Evolutionary conservation across 2,888 invertebrate species (phyloP).

Genomic region (Peribatodes rhomboidaria): DNA sequence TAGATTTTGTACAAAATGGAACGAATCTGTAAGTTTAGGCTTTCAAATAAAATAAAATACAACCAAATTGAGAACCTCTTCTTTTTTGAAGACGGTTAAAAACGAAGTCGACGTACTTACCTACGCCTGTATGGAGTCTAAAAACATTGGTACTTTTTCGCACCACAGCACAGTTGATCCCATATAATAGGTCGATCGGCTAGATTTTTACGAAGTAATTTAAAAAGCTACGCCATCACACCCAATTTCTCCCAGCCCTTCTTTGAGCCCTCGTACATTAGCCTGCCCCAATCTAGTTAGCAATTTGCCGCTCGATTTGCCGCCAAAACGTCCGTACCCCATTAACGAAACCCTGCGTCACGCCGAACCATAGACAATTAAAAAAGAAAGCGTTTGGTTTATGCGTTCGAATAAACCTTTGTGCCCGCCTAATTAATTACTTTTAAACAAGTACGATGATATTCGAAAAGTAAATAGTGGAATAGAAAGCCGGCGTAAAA

Average conservation of each 20-base stretch:
- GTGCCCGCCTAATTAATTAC: slow-evolving; percentile 82
- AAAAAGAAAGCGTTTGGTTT: slow-evolving; percentile 65
- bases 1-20: no score
- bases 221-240: slow-evolving; percentile 4
- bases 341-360: slow-evolving; percentile 71
- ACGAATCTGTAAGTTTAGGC: no score
- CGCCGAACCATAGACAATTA: slow-evolving; percentile 72
- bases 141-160: no score
- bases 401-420: slow-evolving; percentile 65
- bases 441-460: slow-evolving; percentile 84
- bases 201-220: not conserved
- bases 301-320: slow-evolving; percentile 85
- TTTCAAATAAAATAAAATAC: no score
- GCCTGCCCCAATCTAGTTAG: slow-evolving; percentile 63
- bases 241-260: slow-evolving; percentile 25
- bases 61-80: no score
- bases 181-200: no score
- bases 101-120: no score
- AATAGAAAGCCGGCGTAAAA: slow-evolving; percentile 73
- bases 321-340: slow-evolving; percentile 72
- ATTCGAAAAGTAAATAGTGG: slow-evolving; percentile 83
- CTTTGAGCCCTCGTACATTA: slow-evolving; percentile 49
- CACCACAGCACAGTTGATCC: no score
- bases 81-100: no score
- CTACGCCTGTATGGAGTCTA: no score